A percentile compares a stretch with the other conserved stretches of the same genome.
These are phyloP conservation scores for Cyanoliseus patagonus DNA, from an alignment of 2,113 vertebrate genomes.

Conservation along the genomic window DNA sequence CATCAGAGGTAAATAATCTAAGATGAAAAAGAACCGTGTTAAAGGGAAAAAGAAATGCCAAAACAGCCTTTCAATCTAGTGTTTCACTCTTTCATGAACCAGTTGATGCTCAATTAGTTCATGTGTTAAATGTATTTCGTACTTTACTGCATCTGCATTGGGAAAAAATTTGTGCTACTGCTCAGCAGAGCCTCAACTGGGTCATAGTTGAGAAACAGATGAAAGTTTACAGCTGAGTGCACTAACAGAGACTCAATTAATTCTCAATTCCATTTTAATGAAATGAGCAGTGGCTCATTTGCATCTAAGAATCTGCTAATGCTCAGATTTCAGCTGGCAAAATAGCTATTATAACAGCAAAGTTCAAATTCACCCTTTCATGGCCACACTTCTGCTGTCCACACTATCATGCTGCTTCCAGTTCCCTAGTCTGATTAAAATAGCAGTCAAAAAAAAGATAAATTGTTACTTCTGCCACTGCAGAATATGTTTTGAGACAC, in stretches of 20 bases:
- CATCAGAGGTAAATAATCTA: not conserved
- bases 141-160: constrained; percentile 19
- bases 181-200: constrained; percentile 52
- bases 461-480: not conserved
- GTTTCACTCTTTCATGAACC: constrained; percentile 27
- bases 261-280: constrained; percentile 56
- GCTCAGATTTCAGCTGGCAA: constrained; percentile 34
- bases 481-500: not conserved
- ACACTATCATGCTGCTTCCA: not conserved
- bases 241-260: constrained; percentile 59
- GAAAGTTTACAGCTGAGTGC: constrained; percentile 59
- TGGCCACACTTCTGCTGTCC: not conserved
- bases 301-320: constrained; percentile 22
- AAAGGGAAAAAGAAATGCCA: not conserved
- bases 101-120: constrained; percentile 56
- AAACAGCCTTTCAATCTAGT: not conserved
- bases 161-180: not conserved
- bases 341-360: not conserved
- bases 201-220: constrained; percentile 60
- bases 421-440: not conserved
- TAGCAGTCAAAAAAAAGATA: not conserved
- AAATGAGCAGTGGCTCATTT: constrained; percentile 53
- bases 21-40: not conserved
- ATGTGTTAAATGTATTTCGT: constrained; percentile 40
- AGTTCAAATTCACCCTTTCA: not conserved